Base-by-base conservation (phyloP, 2,113 vertebrate genomes). In the Sinocyclocheilus rhinocerous region DNA sequence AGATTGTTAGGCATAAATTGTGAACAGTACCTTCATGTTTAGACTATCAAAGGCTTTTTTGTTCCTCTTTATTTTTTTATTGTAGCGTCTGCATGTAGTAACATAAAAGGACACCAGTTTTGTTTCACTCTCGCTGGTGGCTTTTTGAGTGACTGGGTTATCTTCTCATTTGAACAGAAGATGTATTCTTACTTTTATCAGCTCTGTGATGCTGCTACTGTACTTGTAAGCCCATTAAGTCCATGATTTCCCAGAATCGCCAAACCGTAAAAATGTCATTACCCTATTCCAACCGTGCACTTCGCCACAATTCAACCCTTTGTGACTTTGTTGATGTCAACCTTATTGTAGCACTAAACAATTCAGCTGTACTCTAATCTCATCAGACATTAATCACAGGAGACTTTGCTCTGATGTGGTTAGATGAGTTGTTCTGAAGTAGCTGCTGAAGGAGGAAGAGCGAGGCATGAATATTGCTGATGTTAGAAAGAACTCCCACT, bases 71-170 rank as follows among this genome's bases (percentile, higher is more conserved):
- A 61, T 67, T 36, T 59, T 55, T 45, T 79, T 26, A 72, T 81
- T 77, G 72, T 80, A 80, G 9, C 77, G 76, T 76, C 16, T 85
- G 75, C 73, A 81, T 55, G 63, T 84, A 61, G 57, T 80, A 87
- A 45, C 20, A 16, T 48, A 9, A 70, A 85, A 80, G 65, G 33
- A 72, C 33, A 59, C 50, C 24, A 69, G 6, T 70, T 76, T 63
- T 82, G 45, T 82, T 76, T 39, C 29, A 85, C n/a, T 52, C 61
- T 76, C 42, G 18, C 45, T 57, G 77, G 84, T 75, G 57, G 22
- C 83, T 75, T 57, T 76, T 79, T 8, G 85, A 85, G 73, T 82
- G 63, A 85, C 75, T 82, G 78, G 70, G 26, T 75, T 33, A 76
- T 85, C 76, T 85, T 65, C 73, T 5, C 76, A 72, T 59, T 20